Percentiles rank a stretch among this genome's conserved stretches.
phyloP scores from a whole-genome alignment of 2,888 invertebrate genomes.

The Meiosimyza decipiens region DNA sequence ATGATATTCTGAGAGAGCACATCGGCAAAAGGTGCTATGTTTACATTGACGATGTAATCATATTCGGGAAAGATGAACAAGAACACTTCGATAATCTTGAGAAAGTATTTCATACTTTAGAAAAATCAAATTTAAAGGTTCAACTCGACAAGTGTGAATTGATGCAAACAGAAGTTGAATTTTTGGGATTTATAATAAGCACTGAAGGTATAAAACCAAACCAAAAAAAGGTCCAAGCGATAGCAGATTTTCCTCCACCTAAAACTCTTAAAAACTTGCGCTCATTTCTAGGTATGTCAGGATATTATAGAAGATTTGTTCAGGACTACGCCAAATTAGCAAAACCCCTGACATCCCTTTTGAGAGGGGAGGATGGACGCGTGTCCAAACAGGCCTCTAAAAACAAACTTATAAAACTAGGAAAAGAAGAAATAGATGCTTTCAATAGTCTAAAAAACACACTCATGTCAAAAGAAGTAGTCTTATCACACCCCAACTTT shows the following conservation, averaged over 20 bases:
- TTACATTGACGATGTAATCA: slow-evolving; percentile 31
- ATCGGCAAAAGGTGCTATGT: slow-evolving; percentile 29
- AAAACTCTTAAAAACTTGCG: slow-evolving; percentile 9
- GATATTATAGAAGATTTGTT: slow-evolving; percentile 19
- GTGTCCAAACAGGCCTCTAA: too few relatives aligned
- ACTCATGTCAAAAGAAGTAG: too few relatives aligned
- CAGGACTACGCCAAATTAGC: slow-evolving; percentile 18
- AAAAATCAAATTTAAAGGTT: neutral
- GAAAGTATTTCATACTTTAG: slow-evolving; percentile 1
- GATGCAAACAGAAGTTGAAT: slow-evolving; percentile 11
- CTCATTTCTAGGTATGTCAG: slow-evolving; percentile 19
- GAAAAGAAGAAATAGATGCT: too few relatives aligned
- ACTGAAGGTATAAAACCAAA: slow-evolving; percentile 2
- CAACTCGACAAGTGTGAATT: slow-evolving; percentile 18
- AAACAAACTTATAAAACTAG: too few relatives aligned
- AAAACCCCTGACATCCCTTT: slow-evolving; percentile 16
- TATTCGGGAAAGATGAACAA: neutral
- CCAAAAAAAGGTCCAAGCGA: slow-evolving; percentile 6
- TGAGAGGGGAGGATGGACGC: slow-evolving; percentile 20
- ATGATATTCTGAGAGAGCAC: slow-evolving; percentile 28
- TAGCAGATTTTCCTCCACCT: neutral
- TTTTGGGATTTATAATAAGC: slow-evolving; percentile 7
- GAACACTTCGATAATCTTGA: neutral
- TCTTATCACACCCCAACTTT: too few relatives aligned
- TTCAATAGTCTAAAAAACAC: too few relatives aligned